A percentile compares a stretch with the other conserved stretches of the same genome.
Conservation (phyloP, 2,888 invertebrate genomes). For the Aphodius sticticus region DNA sequence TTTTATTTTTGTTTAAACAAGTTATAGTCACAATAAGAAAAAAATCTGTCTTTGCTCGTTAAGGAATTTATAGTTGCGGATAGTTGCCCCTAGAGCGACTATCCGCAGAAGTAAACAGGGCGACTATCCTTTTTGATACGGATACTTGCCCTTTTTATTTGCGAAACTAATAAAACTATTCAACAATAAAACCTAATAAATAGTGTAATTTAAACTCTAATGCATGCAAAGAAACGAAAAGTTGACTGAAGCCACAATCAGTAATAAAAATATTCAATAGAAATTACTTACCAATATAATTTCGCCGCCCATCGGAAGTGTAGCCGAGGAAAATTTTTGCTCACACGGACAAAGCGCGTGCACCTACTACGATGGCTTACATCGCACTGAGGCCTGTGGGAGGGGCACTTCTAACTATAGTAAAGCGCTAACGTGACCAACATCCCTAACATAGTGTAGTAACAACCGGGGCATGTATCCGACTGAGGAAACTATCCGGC, state of each 20-base stretch:
- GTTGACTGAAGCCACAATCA: background rate
- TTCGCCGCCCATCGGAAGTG: background rate
- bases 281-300: background rate
- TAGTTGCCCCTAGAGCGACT: conserved; percentile 4
- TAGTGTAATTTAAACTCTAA: background rate
- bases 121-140: conserved; percentile 4
- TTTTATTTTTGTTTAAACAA: too few species aligned
- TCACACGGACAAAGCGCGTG: background rate
- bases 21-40: background rate
- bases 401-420: background rate
- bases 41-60: background rate
- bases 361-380: too few species aligned
- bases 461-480: background rate
- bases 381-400: background rate
- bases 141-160: background rate
- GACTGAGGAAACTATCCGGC: background rate
- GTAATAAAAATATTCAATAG: conserved; percentile 4
- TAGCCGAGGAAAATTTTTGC: background rate
- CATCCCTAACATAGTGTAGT: background rate
- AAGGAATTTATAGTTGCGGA: background rate
- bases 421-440: background rate
- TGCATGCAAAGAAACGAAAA: background rate
- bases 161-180: background rate
- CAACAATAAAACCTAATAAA: background rate
- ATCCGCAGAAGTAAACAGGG: background rate